A percentile compares a stretch with the other conserved stretches of the same genome.
These are phyloP conservation scores for Strigamia transsilvanica DNA, from an alignment of 2,888 invertebrate species.

Conservation along the genomic window DNA sequence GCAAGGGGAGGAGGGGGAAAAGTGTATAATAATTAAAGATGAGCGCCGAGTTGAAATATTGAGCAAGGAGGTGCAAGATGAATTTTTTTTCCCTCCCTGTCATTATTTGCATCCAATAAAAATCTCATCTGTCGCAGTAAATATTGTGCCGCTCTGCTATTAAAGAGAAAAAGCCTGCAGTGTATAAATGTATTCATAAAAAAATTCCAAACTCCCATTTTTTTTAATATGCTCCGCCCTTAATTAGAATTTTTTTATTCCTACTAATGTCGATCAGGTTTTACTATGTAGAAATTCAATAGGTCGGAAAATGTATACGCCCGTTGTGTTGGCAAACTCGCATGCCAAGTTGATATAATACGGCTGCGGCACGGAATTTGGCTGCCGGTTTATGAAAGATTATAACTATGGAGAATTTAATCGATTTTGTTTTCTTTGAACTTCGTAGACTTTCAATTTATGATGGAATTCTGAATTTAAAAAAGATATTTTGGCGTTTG, in stretches of 20 bases:
- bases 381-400: constrained; percentile 12
- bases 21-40: constrained; percentile 14
- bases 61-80: constrained; percentile 21
- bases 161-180: constrained; percentile 27
- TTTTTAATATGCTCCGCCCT: constrained; percentile 22
- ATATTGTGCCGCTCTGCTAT: constrained; percentile 41
- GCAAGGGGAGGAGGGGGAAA: background rate
- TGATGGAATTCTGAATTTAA: background rate
- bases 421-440: constrained; percentile 21
- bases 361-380: constrained; percentile 33
- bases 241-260: constrained; percentile 42
- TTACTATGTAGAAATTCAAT: constrained; percentile 14
- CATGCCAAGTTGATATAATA: constrained; percentile 35
- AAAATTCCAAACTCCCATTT: constrained; percentile 18
- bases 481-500: background rate
- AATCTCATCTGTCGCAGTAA: constrained; percentile 47
- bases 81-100: background rate
- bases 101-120: constrained; percentile 49
- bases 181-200: background rate
- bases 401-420: constrained; percentile 41
- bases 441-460: background rate
- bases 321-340: background rate
- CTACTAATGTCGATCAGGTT: background rate
- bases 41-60: background rate
- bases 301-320: background rate